Conservation (phyloP, 1,140 invertebrate genomes). For the Drosophila virilis region DNA sequence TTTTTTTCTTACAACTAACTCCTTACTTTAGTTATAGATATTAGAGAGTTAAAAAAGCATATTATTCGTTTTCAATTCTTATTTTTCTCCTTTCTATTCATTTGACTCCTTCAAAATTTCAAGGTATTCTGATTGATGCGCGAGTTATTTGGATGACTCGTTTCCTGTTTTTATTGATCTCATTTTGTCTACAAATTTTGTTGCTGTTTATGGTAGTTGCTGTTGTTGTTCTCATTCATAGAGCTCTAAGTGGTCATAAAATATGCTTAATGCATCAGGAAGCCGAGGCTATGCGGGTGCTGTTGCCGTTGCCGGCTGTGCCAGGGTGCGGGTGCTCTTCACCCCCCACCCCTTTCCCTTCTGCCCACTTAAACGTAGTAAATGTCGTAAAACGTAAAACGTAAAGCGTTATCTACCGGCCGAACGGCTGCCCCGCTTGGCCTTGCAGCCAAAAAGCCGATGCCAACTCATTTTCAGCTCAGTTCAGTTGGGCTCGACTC, state of each 20-base stretch:
- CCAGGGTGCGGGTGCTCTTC: conserved; percentile 23
- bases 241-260: conserved; percentile 75
- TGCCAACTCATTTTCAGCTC: conserved; percentile 28
- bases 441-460: conserved; percentile 39
- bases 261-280: conserved; percentile 82
- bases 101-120: too few species aligned
- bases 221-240: conserved; percentile 15
- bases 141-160: conserved; percentile 7
- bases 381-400: conserved; percentile 29
- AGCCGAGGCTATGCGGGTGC: conserved; percentile 71
- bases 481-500: conserved; percentile 10
- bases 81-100: too few species aligned
- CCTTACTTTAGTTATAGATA: too few species aligned
- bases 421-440: conserved; percentile 31
- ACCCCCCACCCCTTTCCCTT: conserved; percentile 1
- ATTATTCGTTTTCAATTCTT: too few species aligned
- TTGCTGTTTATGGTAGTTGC: conserved; percentile 25
- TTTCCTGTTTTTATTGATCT: conserved; percentile 59
- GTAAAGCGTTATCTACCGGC: conserved; percentile 58
- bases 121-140: conserved; percentile 10
- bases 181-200: conserved; percentile 30
- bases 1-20: too few species aligned
- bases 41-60: too few species aligned
- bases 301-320: not conserved
- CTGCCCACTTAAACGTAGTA: conserved; percentile 41